phyloP scores from a whole-genome alignment of 2,113 vertebrate species.

The Ictidomys tridecemlineatus region DNA sequence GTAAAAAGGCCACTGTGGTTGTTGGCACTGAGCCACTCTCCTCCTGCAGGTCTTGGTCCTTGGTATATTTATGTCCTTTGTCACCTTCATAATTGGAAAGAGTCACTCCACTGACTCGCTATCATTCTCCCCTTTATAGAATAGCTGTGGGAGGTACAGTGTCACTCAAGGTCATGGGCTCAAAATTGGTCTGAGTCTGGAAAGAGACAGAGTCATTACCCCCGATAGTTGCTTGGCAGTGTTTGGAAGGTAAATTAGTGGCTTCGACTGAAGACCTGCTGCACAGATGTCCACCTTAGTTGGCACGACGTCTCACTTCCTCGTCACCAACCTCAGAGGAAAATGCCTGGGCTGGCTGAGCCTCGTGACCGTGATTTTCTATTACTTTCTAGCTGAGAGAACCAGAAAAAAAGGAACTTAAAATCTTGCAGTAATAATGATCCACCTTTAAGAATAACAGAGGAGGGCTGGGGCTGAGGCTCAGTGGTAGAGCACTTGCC shows the following conservation, averaged over 20 bases:
- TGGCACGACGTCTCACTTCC: neutral
- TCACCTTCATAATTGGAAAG: neutral
- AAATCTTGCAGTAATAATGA: neutral
- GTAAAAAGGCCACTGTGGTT: neutral
- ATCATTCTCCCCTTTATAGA: neutral
- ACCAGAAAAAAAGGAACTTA: neutral
- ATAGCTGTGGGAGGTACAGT: neutral
- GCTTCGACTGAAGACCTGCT: neutral
- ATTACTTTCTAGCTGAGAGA: neutral
- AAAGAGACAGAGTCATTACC: neutral
- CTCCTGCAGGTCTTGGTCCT: neutral
- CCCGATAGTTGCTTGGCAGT: neutral
- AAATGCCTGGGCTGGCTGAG: neutral
- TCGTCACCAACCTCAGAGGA: neutral
- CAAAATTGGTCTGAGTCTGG: neutral
- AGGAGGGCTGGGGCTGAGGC: too few species aligned
- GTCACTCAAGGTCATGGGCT: neutral
- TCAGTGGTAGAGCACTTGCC: too few species aligned
- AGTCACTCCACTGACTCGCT: neutral
- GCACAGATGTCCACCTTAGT: neutral
- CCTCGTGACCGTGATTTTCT: neutral
- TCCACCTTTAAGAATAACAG: accelerated
- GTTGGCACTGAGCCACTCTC: neutral
- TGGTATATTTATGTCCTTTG: neutral
- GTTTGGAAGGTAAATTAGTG: neutral